Percentiles rank a stretch among this genome's conserved stretches.
Evolutionary conservation across 2,888 invertebrate species (phyloP).

Genomic region (Molorchus minor): DNA sequence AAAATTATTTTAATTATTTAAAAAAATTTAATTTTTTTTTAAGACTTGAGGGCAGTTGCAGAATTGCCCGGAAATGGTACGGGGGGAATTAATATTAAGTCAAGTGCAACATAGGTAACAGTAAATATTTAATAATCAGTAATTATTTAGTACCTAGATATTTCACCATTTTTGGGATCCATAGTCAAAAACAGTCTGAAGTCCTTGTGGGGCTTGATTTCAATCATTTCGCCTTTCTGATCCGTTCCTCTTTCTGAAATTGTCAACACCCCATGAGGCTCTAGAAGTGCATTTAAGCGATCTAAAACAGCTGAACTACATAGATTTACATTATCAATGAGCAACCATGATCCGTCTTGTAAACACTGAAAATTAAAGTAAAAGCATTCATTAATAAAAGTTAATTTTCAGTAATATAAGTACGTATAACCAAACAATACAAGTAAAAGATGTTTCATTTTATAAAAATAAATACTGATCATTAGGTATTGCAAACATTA

Average conservation of each 20-base stretch:
- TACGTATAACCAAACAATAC: no score
- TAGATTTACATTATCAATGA: slow-evolving; percentile 93
- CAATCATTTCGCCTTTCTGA: slow-evolving; percentile 73
- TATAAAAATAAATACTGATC: no score
- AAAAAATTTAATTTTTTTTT: no score
- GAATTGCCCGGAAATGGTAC: no score
- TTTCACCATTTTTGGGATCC: slow-evolving; percentile 94
- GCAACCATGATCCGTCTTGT: slow-evolving; percentile 82
- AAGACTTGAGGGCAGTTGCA: no score
- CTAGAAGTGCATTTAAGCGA: slow-evolving; percentile 93
- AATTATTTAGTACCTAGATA: slow-evolving; percentile 74
- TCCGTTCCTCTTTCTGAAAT: slow-evolving; percentile 91
- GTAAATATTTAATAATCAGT: no score
- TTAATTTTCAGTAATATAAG: no score
- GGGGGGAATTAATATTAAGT: no score
- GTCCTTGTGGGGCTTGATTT: slow-evolving; percentile 84
- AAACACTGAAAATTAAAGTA: slow-evolving; percentile 73
- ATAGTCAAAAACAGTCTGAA: slow-evolving; percentile 95
- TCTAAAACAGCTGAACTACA: slow-evolving; percentile 97
- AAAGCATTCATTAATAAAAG: slow-evolving; percentile 25
- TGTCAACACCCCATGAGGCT: slow-evolving; percentile 88
- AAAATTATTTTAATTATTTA: no score
- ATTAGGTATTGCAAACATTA: no score
- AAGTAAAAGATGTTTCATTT: no score
- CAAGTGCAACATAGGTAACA: no score